phyloP scores from a whole-genome alignment of 2,113 vertebrate genomes.

The Gnathonemus longibarbis region DNA sequence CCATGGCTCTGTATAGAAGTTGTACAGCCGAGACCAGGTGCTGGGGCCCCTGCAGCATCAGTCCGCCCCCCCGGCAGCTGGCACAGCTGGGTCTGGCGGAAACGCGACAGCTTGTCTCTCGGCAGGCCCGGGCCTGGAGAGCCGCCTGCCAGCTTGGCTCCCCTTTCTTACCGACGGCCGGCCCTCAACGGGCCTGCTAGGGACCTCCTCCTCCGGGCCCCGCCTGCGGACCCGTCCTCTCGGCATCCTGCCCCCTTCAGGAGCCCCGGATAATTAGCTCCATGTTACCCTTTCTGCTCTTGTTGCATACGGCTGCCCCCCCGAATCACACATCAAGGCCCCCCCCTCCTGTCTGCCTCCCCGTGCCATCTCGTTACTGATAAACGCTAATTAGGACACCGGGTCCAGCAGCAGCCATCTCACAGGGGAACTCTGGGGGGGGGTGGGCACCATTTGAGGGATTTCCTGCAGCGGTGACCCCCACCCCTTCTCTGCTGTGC shows the following conservation, averaged over 20 bases:
- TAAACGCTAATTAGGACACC: slow-evolving; percentile 19
- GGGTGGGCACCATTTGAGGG: slow-evolving; percentile 8
- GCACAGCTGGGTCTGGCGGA: slow-evolving; percentile 42
- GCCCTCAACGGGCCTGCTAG: not conserved
- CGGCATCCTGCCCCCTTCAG: not conserved
- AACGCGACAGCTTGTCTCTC: slow-evolving; percentile 59
- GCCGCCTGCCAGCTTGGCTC: slow-evolving; percentile 45
- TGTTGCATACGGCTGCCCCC: not conserved
- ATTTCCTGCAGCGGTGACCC: not conserved
- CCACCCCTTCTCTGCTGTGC: not conserved
- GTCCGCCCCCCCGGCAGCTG: not conserved
- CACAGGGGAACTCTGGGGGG: slow-evolving; percentile 13
- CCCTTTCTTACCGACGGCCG: not conserved
- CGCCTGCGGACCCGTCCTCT: not conserved
- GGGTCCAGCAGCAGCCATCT: slow-evolving; percentile 7
- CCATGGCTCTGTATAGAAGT: not conserved
- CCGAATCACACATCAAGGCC: slow-evolving; percentile 23
- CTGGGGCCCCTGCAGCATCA: not conserved
- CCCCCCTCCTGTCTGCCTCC: not conserved
- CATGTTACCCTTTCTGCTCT: not conserved
- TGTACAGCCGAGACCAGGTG: not conserved
- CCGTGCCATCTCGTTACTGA: not conserved
- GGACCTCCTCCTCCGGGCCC: not conserved
- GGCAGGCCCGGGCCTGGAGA: slow-evolving; percentile 49
- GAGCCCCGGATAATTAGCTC: slow-evolving; percentile 4